Evolutionary conservation across 2,888 invertebrate species (phyloP).

Genomic region (Spisula subtruncata): DNA sequence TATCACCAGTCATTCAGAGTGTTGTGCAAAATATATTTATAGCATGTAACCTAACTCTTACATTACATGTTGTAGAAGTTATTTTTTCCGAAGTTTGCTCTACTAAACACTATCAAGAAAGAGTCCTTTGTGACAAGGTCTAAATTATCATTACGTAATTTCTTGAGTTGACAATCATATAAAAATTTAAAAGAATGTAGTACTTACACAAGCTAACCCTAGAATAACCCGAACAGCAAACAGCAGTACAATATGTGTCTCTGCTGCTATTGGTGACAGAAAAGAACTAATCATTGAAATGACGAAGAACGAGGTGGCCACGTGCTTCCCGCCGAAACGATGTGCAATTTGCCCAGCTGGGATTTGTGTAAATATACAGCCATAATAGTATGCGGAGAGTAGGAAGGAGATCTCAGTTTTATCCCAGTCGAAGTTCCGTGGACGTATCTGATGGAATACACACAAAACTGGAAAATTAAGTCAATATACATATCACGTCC

Average conservation of each 20-base stretch:
- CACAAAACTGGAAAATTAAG: no score
- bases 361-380: neutral
- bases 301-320: conserved; percentile 5
- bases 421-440: conserved; percentile 19
- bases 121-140: no score
- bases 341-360: neutral
- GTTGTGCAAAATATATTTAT: no score
- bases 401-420: conserved; percentile 13
- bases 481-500: no score
- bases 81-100: no score
- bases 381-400: conserved; percentile 26
- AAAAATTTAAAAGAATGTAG: no score
- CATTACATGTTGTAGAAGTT: no score
- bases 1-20: no score
- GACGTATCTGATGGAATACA: conserved; percentile 1
- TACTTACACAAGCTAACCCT: conserved; percentile 7
- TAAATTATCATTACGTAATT: no score
- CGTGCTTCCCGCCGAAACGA: conserved; percentile 38
- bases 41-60: no score
- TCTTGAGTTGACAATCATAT: no score
- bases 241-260: neutral
- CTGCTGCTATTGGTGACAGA: neutral
- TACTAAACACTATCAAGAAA: no score
- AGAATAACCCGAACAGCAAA: conserved; percentile 10
- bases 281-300: neutral